These are phyloP conservation scores for Aricia agestis DNA, from an alignment of 1,140 invertebrate genomes.

Conservation along the genomic window DNA sequence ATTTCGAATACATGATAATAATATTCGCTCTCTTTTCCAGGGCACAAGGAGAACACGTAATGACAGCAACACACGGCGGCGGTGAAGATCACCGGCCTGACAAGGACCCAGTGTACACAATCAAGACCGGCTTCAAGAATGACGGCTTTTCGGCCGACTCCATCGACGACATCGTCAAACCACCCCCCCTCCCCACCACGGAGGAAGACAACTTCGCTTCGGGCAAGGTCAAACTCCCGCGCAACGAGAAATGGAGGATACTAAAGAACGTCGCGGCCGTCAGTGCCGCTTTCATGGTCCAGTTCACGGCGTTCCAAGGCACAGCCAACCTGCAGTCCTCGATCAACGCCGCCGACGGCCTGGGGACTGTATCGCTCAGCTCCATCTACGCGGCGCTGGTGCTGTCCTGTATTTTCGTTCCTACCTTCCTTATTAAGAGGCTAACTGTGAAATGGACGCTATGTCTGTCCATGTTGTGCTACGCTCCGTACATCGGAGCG, in stretches of 20 bases:
- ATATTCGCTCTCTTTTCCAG: slow-evolving; percentile 39
- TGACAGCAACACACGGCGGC: slow-evolving; percentile 69
- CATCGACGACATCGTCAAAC: slow-evolving; percentile 78
- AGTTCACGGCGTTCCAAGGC: slow-evolving; percentile 94
- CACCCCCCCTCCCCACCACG: slow-evolving; percentile 76
- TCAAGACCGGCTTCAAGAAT: slow-evolving; percentile 79
- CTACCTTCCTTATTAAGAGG: slow-evolving; percentile 90
- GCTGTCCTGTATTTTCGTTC: slow-evolving; percentile 94
- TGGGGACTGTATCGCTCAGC: slow-evolving; percentile 89
- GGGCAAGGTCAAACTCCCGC: slow-evolving; percentile 86
- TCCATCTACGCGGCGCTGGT: slow-evolving; percentile 93
- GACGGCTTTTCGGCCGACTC: slow-evolving; percentile 80
- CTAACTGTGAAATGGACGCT: slow-evolving; percentile 97
- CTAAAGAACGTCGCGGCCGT: slow-evolving; percentile 91
- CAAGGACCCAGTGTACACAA: slow-evolving; percentile 57
- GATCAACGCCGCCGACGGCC: slow-evolving; percentile 88
- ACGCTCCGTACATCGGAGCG: slow-evolving; percentile 94
- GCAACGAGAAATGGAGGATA: slow-evolving; percentile 90
- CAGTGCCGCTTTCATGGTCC: slow-evolving; percentile 92
- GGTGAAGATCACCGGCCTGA: slow-evolving; percentile 69
- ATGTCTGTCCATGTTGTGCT: slow-evolving; percentile 92
- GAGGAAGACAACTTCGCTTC: slow-evolving; percentile 80
- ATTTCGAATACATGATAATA: not conserved
- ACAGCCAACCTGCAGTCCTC: slow-evolving; percentile 93
- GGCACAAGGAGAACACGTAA: slow-evolving; percentile 59